Evolutionary conservation across 2,113 vertebrate species (phyloP).

Genomic region (Illadopsis cleaveri): DNA sequence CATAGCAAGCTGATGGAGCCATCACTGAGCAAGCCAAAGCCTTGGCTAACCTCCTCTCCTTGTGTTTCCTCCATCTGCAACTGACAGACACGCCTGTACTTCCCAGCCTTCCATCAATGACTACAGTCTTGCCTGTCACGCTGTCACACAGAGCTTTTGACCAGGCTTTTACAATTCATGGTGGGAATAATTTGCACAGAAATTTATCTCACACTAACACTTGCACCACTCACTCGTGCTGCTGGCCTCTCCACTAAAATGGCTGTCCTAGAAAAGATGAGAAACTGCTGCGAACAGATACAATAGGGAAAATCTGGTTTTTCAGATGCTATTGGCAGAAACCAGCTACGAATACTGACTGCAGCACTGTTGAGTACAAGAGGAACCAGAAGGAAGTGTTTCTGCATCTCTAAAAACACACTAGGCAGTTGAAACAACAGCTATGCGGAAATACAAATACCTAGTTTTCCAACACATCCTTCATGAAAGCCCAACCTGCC

Average conservation of each 20-base stretch:
- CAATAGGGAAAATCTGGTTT: neutral
- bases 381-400: neutral
- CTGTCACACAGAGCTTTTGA: neutral
- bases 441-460: neutral
- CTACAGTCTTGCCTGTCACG: neutral
- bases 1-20: neutral
- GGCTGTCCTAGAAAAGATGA: neutral
- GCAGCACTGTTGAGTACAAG: neutral
- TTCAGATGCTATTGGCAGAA: neutral
- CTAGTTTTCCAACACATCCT: neutral
- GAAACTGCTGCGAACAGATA: neutral
- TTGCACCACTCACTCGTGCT: neutral
- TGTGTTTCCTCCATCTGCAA: fast-evolving
- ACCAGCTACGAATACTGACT: neutral
- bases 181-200: neutral
- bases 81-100: neutral
- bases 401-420: neutral
- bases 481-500: neutral
- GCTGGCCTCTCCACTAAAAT: neutral
- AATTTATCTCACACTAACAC: neutral
- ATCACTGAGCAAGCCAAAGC: neutral
- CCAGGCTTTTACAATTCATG: neutral
- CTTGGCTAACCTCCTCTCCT: neutral
- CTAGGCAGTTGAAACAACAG: neutral
- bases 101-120: neutral